Percentiles rank a stretch among this genome's conserved stretches.
These are phyloP conservation scores for Anolis apletophallus DNA, from an alignment of 2,797 vertebrate species.

Conservation along the genomic window DNA sequence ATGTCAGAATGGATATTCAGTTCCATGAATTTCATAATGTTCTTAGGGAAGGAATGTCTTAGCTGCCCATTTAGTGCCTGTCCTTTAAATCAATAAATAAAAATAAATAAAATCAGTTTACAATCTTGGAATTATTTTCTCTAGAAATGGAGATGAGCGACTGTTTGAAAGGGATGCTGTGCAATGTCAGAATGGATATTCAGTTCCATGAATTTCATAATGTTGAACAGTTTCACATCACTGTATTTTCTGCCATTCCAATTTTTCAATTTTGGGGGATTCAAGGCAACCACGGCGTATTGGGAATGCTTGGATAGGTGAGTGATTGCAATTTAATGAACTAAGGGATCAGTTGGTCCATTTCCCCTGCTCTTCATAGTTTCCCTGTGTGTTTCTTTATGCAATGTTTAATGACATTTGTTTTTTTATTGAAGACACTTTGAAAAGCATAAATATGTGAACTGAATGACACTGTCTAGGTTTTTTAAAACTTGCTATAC, in stretches of 20 bases:
- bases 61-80: not conserved
- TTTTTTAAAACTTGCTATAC: no score
- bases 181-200: no score
- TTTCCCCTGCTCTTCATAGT: not conserved
- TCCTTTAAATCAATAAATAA: not conserved
- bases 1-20: no score
- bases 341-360: not conserved
- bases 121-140: constrained; percentile 20
- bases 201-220: no score
- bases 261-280: constrained; percentile 91
- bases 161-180: constrained; percentile 88
- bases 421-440: not conserved
- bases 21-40: no score
- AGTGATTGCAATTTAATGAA: constrained; percentile 41
- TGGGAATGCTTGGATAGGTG: constrained; percentile 83
- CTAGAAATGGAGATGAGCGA: constrained; percentile 93
- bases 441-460: no score
- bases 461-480: no score
- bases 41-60: no score
- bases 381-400: not conserved
- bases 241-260: constrained; percentile 88
- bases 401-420: not conserved
- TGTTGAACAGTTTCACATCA: constrained; percentile 92
- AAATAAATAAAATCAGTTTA: not conserved
- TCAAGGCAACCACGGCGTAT: constrained; percentile 85